Conservation (phyloP, 2,797 vertebrate species). For the Pempheris klunzingeri region DNA sequence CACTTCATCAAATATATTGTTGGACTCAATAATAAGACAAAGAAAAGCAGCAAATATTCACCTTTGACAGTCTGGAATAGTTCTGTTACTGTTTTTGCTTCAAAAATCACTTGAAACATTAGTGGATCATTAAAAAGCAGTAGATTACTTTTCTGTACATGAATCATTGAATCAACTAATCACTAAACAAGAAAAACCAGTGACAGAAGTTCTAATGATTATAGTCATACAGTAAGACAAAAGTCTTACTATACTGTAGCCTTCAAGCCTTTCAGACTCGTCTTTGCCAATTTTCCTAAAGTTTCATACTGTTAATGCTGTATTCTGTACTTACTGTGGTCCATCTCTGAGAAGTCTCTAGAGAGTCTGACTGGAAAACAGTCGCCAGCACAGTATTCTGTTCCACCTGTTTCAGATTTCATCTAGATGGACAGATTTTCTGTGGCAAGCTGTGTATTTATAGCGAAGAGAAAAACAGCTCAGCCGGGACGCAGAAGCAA, state of each 20-base stretch:
- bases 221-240: not conserved
- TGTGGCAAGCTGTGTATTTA: constrained; percentile 37
- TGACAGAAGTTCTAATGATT: not conserved
- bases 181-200: not conserved
- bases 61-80: no score
- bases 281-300: not conserved
- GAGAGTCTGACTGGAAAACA: not conserved
- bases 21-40: no score
- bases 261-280: not conserved
- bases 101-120: no score
- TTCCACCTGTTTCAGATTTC: constrained; percentile 34
- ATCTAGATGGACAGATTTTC: constrained; percentile 37
- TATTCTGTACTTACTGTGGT: not conserved
- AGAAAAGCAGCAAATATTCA: no score
- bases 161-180: no score
- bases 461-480: constrained; percentile 30
- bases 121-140: no score
- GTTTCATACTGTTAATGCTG: not conserved
- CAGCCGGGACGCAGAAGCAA: constrained; percentile 23
- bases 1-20: no score
- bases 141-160: no score
- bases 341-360: constrained; percentile 12
- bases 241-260: not conserved
- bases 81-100: no score
- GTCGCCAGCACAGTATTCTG: not conserved